These are phyloP conservation scores for Pseudococcus longispinus DNA, from an alignment of 2,888 invertebrate genomes.

Conservation along the genomic window DNA sequence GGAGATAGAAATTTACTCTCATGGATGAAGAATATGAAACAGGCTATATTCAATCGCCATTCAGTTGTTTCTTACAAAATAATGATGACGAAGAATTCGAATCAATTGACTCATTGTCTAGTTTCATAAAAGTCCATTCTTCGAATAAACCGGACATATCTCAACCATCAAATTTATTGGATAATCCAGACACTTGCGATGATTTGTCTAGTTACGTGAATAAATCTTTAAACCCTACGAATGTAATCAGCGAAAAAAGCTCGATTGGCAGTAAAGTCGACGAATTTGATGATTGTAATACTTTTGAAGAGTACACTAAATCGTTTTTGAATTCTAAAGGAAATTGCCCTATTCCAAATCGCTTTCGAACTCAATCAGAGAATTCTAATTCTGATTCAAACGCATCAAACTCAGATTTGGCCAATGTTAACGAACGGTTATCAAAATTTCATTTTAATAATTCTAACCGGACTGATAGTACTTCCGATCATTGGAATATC, in stretches of 20 bases:
- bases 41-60: neutral
- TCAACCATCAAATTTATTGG: neutral
- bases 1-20: neutral
- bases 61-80: neutral
- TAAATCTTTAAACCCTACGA: neutral
- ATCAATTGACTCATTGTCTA: neutral
- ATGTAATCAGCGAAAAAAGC: neutral
- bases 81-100: neutral
- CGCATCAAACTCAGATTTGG: neutral
- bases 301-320: slow-evolving; percentile 46
- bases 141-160: neutral
- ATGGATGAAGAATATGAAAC: slow-evolving; percentile 16
- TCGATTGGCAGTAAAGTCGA: neutral
- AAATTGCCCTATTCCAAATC: neutral
- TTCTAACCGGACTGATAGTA: neutral
- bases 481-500: slow-evolving; percentile 39
- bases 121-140: slow-evolving; percentile 11
- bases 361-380: neutral
- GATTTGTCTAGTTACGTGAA: neutral
- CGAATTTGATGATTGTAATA: neutral
- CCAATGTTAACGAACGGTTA: slow-evolving; percentile 3
- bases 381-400: neutral
- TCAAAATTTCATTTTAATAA: neutral
- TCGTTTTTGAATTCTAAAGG: slow-evolving; percentile 46
- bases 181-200: neutral